Percentiles rank a stretch among this genome's conserved stretches.
phyloP scores from a whole-genome alignment of 2,797 vertebrate genomes.

The Rhinophrynus dorsalis region DNA sequence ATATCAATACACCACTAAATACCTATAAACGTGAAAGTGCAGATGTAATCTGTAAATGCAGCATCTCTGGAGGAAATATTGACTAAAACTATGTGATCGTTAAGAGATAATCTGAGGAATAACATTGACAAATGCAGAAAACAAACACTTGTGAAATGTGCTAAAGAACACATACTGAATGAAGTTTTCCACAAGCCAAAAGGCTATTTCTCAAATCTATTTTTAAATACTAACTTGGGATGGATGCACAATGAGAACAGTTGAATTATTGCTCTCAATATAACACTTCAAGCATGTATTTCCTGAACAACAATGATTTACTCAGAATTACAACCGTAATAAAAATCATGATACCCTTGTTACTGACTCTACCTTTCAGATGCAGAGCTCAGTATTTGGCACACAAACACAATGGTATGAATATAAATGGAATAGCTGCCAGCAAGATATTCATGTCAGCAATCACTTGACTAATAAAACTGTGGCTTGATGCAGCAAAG shows the following conservation, averaged over 20 bases:
- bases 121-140: background rate
- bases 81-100: background rate
- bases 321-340: slow-evolving; percentile 17
- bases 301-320: slow-evolving; percentile 18
- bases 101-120: background rate
- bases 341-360: slow-evolving; percentile 14
- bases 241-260: background rate
- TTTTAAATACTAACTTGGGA: slow-evolving; percentile 19
- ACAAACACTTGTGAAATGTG: background rate
- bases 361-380: slow-evolving; percentile 1
- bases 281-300: slow-evolving; percentile 12
- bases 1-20: no score
- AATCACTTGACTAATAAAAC: no score
- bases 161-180: background rate
- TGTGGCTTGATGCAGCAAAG: no score
- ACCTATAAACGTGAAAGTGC: no score
- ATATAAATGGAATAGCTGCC: background rate
- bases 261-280: slow-evolving; percentile 26
- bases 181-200: background rate
- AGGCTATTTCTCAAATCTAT: slow-evolving; percentile 16
- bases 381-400: background rate
- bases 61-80: background rate
- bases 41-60: no score
- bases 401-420: background rate
- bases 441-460: no score